phyloP scores from a whole-genome alignment of 2,797 vertebrate genomes.

The Melanotaenia parkinsoni region DNA sequence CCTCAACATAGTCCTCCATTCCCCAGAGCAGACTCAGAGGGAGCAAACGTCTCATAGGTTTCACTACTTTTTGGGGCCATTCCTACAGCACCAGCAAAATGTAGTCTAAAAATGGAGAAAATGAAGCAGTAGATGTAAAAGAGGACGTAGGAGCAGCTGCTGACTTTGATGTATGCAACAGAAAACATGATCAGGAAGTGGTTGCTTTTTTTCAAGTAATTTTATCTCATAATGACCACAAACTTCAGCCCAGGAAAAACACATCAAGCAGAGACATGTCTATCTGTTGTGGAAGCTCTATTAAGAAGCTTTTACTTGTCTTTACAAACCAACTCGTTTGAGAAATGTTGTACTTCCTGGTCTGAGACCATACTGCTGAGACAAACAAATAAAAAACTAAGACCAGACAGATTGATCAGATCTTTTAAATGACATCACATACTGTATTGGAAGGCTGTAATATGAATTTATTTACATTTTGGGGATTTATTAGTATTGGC shows the following conservation, averaged over 20 bases:
- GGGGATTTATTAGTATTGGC: too few species aligned
- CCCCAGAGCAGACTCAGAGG: too few species aligned
- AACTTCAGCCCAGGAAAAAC: neutral
- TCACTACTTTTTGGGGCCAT: too few species aligned
- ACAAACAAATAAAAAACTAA: too few species aligned
- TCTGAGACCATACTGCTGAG: neutral
- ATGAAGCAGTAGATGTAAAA: neutral
- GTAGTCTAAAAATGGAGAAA: neutral
- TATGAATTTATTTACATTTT: neutral
- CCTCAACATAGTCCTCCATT: neutral
- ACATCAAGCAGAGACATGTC: neutral
- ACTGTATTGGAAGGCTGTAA: neutral
- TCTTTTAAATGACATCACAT: too few species aligned
- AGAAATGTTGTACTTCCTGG: too few species aligned
- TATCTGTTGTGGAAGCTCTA: neutral
- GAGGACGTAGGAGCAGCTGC: constrained; percentile 8
- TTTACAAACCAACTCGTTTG: neutral
- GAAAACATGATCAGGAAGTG: neutral
- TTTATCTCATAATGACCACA: neutral
- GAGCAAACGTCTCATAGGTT: too few species aligned
- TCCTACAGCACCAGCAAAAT: neutral
- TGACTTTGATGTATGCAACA: neutral
- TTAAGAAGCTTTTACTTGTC: too few species aligned
- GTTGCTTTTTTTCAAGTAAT: neutral
- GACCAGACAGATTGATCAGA: too few species aligned